These are phyloP conservation scores for Calcarius lapponicus DNA, from an alignment of 2,797 vertebrate species.

Conservation along the genomic window DNA sequence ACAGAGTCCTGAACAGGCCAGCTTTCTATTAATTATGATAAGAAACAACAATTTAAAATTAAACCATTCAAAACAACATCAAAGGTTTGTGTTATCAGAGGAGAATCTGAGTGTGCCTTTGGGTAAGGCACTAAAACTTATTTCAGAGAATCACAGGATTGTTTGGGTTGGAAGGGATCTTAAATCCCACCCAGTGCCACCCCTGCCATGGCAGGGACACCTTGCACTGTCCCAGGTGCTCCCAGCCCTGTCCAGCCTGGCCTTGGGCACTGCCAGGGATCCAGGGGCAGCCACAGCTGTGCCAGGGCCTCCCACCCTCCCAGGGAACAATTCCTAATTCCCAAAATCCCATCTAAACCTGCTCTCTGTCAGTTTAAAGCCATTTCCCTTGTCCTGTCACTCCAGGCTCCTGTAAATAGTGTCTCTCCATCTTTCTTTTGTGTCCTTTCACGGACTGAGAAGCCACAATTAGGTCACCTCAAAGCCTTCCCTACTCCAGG, in stretches of 20 bases:
- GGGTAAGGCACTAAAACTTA: not conserved
- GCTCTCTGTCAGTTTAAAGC: not conserved
- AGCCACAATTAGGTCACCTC: not conserved
- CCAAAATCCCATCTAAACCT: rapidly evolving
- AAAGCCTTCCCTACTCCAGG: not conserved
- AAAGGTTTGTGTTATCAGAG: not conserved
- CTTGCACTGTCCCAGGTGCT: not conserved
- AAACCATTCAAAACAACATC: not conserved
- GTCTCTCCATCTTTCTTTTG: not conserved
- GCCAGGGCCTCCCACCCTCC: rapidly evolving
- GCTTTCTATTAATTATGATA: not conserved
- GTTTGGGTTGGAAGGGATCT: not conserved
- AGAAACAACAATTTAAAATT: not conserved
- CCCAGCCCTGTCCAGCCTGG: not conserved
- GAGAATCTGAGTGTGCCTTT: not conserved
- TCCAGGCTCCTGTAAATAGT: not conserved
- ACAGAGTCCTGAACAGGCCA: not conserved
- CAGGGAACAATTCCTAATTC: rapidly evolving
- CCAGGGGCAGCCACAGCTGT: too few species aligned
- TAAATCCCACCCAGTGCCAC: rapidly evolving
- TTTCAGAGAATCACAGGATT: rapidly evolving
- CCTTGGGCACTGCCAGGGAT: not conserved
- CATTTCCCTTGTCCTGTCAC: not conserved
- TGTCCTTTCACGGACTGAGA: not conserved
- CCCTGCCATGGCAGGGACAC: not conserved